Conservation (phyloP, 2,113 vertebrate species). For the Rhinogobius similis region DNA sequence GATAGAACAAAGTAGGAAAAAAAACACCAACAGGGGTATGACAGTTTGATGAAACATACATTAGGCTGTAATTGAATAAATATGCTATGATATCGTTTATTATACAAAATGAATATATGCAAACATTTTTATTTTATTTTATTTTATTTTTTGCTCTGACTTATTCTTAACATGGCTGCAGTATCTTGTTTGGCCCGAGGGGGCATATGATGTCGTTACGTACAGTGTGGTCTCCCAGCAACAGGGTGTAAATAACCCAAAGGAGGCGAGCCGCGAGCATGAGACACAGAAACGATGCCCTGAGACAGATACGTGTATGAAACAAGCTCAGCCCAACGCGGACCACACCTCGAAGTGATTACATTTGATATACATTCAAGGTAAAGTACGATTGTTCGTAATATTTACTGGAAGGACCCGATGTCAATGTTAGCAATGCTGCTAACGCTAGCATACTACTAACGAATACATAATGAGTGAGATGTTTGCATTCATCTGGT, state of each 20-base stretch:
- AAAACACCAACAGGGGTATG: too few species aligned
- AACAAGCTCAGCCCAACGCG: background rate
- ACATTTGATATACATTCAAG: slow-evolving; percentile 22
- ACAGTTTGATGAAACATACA: background rate
- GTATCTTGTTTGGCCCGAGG: background rate
- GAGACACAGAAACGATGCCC: slow-evolving; percentile 19
- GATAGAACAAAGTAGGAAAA: background rate
- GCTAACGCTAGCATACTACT: slow-evolving; percentile 18
- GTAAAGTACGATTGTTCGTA: slow-evolving; percentile 30
- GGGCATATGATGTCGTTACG: slow-evolving; percentile 21
- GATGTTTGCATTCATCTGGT: background rate
- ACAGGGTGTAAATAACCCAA: slow-evolving; percentile 64
- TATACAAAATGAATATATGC: background rate
- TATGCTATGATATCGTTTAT: too few species aligned
- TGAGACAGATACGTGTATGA: background rate
- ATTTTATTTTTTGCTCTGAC: background rate
- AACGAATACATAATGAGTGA: too few species aligned
- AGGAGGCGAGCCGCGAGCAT: slow-evolving; percentile 7
- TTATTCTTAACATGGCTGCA: background rate
- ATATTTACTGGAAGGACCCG: background rate
- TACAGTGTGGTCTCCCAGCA: slow-evolving; percentile 64
- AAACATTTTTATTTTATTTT: background rate
- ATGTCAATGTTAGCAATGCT: slow-evolving; percentile 32
- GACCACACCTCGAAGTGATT: background rate
- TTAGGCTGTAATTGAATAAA: too few species aligned